phyloP scores from a whole-genome alignment of 2,113 vertebrate genomes.

The Hippocampus mohnikei region DNA sequence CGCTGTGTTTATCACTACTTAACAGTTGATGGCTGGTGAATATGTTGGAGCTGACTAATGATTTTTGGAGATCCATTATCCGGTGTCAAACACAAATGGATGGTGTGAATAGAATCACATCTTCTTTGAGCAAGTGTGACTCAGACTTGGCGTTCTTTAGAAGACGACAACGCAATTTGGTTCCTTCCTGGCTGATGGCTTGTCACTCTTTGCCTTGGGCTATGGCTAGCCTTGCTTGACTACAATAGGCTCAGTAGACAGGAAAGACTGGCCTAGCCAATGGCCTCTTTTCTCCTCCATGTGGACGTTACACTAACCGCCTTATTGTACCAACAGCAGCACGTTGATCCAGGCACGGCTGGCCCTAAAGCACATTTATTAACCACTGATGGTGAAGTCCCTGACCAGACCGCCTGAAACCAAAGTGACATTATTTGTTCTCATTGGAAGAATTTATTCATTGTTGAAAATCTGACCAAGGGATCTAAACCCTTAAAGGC shows the following conservation, averaged over 20 bases:
- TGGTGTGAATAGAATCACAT: background rate
- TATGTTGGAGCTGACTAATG: conserved; percentile 38
- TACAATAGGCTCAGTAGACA: conserved; percentile 65
- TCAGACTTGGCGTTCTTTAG: conserved; percentile 36
- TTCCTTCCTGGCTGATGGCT: conserved; percentile 36
- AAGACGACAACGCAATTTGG: conserved; percentile 25
- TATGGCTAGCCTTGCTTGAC: conserved; percentile 37
- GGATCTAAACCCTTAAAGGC: conserved; percentile 50
- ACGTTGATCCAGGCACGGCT: conserved; percentile 55
- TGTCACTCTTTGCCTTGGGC: conserved; percentile 49
- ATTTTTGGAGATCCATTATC: conserved; percentile 22
- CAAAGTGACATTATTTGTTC: conserved; percentile 33
- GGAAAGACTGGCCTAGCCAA: conserved; percentile 53
- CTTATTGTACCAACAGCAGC: conserved; percentile 55
- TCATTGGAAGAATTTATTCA: conserved; percentile 48
- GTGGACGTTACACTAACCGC: conserved; percentile 48
- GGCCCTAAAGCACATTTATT: conserved; percentile 56
- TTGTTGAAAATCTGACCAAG: conserved; percentile 41
- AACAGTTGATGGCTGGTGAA: conserved; percentile 27
- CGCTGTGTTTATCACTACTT: conserved; percentile 27
- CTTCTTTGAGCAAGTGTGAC: conserved; percentile 26
- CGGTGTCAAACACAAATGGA: conserved; percentile 27
- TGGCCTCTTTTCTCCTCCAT: conserved; percentile 56
- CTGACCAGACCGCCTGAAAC: conserved; percentile 25
- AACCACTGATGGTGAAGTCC: conserved; percentile 41